Percentiles rank a stretch among this genome's conserved stretches.
These are phyloP conservation scores for Pseudomyrmex sp. DNA, from an alignment of 1,140 invertebrate species.

Conservation along the genomic window DNA sequence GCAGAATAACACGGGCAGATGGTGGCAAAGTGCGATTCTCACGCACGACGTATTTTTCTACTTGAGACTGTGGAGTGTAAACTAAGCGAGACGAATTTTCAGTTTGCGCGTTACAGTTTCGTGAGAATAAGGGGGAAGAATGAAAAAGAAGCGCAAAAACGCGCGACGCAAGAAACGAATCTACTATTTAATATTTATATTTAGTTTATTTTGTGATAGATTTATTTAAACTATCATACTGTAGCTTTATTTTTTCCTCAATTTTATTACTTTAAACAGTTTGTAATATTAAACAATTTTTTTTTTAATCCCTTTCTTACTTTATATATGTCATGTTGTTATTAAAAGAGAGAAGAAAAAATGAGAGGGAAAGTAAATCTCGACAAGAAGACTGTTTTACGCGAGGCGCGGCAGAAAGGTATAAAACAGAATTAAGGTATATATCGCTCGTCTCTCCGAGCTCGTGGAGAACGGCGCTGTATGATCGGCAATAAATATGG, in stretches of 20 bases:
- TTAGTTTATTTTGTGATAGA: too few relatives aligned
- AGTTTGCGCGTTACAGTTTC: slow-evolving; percentile 18
- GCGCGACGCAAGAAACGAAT: neutral
- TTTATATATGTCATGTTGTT: neutral
- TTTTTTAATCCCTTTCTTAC: neutral
- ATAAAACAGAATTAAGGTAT: slow-evolving; percentile 67
- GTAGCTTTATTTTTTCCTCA: too few relatives aligned
- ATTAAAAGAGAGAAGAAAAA: neutral
- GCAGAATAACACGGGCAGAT: slow-evolving; percentile 66
- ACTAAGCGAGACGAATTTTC: slow-evolving; percentile 23
- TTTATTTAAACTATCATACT: too few relatives aligned
- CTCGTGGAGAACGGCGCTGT: slow-evolving; percentile 40
- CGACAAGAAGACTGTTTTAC: slow-evolving; percentile 11
- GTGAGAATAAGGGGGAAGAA: slow-evolving; percentile 26
- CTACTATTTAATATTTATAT: neutral
- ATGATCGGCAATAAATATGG: slow-evolving; percentile 77
- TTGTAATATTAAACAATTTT: neutral
- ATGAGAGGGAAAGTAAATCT: neutral
- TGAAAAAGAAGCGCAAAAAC: neutral
- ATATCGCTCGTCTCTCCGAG: slow-evolving; percentile 42
- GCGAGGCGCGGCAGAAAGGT: neutral
- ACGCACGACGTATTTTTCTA: slow-evolving; percentile 50
- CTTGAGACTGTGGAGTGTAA: slow-evolving; percentile 23
- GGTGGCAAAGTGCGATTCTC: slow-evolving; percentile 45
- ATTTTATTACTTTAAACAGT: neutral